Percentiles rank a stretch among this genome's conserved stretches.
Conservation (phyloP, 1,140 invertebrate genomes). For the Portunus trituberculatus region DNA sequence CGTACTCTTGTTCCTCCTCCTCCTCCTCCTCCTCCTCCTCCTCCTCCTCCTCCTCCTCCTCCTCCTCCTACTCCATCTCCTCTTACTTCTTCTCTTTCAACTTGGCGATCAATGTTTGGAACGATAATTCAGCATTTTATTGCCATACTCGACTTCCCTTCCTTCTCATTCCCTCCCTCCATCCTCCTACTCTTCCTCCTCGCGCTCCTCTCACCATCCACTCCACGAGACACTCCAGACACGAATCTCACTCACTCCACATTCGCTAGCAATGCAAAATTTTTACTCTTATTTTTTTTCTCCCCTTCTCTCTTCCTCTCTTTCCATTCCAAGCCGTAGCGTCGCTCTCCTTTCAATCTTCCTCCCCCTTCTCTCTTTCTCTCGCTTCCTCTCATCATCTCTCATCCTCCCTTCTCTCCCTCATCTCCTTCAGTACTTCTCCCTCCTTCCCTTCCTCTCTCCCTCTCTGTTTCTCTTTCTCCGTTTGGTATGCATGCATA, state of each 20-base stretch:
- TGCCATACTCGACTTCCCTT: slow-evolving; percentile 25
- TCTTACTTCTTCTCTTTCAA: slow-evolving; percentile 14
- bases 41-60: background rate
- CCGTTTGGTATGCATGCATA: background rate
- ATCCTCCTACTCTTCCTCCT: slow-evolving; percentile 27
- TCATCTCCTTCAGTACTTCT: background rate
- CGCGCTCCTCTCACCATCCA: background rate
- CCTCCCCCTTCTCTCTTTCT: slow-evolving; percentile 1
- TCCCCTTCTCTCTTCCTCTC: background rate
- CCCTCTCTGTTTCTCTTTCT: background rate
- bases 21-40: background rate
- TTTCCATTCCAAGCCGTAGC: background rate
- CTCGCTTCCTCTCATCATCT: background rate
- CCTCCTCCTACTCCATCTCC: slow-evolving; percentile 14
- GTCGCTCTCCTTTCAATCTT: background rate
- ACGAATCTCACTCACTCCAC: background rate
- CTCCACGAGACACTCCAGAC: slow-evolving; percentile 6
- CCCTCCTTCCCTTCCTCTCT: slow-evolving; percentile 3
- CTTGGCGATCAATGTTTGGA: slow-evolving; percentile 10
- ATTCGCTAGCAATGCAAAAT: background rate
- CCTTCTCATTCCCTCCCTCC: background rate
- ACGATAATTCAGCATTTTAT: slow-evolving; percentile 24
- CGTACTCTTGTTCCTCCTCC: background rate
- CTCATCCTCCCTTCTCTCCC: background rate
- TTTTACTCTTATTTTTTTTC: background rate